A percentile compares a stretch with the other conserved stretches of the same genome.
These are phyloP conservation scores for Falco naumanni DNA, from an alignment of 2,797 vertebrate genomes.

Conservation along the genomic window DNA sequence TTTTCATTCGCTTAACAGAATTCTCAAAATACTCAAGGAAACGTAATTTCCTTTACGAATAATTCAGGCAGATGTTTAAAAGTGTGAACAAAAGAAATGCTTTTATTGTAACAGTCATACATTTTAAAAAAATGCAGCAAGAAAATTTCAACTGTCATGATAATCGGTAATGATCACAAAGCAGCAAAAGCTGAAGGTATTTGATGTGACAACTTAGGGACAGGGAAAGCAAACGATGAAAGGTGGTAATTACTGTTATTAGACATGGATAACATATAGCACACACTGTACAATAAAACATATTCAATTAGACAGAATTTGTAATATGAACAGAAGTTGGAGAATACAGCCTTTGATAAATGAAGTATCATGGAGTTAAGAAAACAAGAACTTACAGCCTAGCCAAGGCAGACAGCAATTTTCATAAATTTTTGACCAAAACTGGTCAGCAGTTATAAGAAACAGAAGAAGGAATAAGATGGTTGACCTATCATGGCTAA, in stretches of 20 bases:
- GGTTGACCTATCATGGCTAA: not conserved
- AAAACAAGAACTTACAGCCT: conserved; percentile 37
- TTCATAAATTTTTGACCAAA: conserved; percentile 10
- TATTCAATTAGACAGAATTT: conserved; percentile 47
- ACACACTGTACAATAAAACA: conserved; percentile 52
- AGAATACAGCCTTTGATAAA: conserved; percentile 41
- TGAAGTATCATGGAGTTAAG: conserved; percentile 25
- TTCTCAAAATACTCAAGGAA: conserved; percentile 39
- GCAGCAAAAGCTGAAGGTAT: conserved; percentile 42
- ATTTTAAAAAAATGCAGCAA: conserved; percentile 48
- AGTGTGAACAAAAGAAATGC: conserved; percentile 46
- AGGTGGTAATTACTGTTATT: conserved; percentile 51
- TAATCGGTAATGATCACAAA: conserved; percentile 60
- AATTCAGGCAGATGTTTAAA: conserved; percentile 60
- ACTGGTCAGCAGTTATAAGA: not conserved
- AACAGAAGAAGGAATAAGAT: conserved; percentile 20
- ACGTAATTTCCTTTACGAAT: conserved; percentile 47
- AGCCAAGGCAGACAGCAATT: not conserved
- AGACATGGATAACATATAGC: conserved; percentile 53
- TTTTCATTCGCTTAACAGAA: not conserved
- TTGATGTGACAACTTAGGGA: conserved; percentile 44
- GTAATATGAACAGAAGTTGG: conserved; percentile 22
- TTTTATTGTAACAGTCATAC: conserved; percentile 68
- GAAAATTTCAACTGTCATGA: conserved; percentile 64
- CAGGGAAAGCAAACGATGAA: conserved; percentile 28